Base-by-base conservation (phyloP, 2,797 vertebrate genomes). In the Aphelocoma californica region DNA sequence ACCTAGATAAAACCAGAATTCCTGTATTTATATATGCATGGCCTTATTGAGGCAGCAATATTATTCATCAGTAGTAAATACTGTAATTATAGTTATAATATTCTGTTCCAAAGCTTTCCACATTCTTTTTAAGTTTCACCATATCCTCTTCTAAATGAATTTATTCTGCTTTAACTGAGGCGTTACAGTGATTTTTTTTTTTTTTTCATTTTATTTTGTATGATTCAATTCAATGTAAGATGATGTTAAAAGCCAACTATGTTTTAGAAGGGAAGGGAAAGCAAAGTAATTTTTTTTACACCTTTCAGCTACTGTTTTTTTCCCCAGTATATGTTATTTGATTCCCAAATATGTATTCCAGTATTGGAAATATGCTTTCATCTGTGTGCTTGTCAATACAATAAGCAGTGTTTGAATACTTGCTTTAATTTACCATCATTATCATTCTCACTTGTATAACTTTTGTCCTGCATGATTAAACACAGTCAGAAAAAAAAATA, bases 41-140 rank as follows among this genome's bases (percentile, higher is more conserved):
- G 69, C 45, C 7, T 80, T 94, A 74, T 42, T 85, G 81, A 88
- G 50, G 89, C 85, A 94, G 79, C 79, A 81, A 11, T 50, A n/a
- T 86, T 90, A 81, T 61, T 74, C 60, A 89, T 45, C 58, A 72
- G 61, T 69, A 90, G 61, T 64, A 86, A 96, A 95, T 72, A 65
- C 45, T 93, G 45, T 80, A 71, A 85, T 96, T 92, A 70, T 9
- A 66, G 51, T 34, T 87, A 64, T 36, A 65, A 77, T 69, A 78
- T 91, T 77, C 75, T 67, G 5, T 58, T 85, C 60, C 74, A 87
- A 51, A 88, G 86, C 61, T 91, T 89, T 87, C 69, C 57, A 47
- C 32, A 9, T 74, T 60, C 62, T 70, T 90, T 90, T 64, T 4
- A 82, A 89, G 40, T 91, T 95, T n/a, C 14, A 26, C 38, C 48